Percentiles rank a stretch among this genome's conserved stretches.
These are phyloP conservation scores for Andrena bicolor DNA, from an alignment of 2,888 invertebrate genomes.

Conservation along the genomic window DNA sequence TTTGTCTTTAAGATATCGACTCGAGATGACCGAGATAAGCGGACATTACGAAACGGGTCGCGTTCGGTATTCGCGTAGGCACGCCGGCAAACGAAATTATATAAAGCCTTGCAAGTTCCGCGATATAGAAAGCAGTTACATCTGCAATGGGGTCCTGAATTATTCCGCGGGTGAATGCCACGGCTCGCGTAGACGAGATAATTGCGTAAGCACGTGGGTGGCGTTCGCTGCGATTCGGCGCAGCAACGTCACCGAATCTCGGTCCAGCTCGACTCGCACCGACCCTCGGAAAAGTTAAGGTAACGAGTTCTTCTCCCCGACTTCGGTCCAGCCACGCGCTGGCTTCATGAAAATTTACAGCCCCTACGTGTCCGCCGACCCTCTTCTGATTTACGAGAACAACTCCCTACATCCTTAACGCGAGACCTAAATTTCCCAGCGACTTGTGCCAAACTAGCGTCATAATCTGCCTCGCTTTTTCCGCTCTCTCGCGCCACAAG, in stretches of 20 bases:
- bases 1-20: neutral
- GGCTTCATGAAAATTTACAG: neutral
- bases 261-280: neutral
- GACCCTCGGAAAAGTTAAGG: neutral
- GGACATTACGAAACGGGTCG: neutral
- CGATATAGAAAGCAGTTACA: slow-evolving; percentile 22
- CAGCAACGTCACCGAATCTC: neutral
- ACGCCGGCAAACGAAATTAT: slow-evolving; percentile 23
- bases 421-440: slow-evolving; percentile 18
- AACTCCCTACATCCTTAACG: neutral
- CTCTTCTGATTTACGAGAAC: slow-evolving; percentile 21
- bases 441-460: neutral
- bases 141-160: neutral
- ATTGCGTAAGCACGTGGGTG: slow-evolving; percentile 25
- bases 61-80: neutral
- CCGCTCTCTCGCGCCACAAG: neutral
- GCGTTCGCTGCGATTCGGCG: neutral
- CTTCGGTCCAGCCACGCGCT: neutral
- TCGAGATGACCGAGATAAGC: neutral
- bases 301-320: neutral
- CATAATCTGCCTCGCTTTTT: neutral
- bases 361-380: neutral
- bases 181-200: neutral
- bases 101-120: slow-evolving; percentile 5
- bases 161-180: slow-evolving; percentile 15